phyloP scores from a whole-genome alignment of 2,888 invertebrate species.

The Patella ulyssiponensis region DNA sequence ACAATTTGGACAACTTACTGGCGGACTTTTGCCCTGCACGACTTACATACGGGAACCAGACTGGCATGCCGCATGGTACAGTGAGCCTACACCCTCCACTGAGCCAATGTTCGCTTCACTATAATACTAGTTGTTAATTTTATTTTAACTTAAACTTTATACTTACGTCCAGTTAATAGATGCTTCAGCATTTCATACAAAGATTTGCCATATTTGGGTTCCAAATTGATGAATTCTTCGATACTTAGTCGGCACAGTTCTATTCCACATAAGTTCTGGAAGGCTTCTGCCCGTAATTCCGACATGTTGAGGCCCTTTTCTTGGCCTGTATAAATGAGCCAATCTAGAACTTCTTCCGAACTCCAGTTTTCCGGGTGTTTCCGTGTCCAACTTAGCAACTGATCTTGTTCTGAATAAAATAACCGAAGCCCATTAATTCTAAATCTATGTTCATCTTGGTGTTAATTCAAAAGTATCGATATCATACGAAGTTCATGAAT shows the following conservation, averaged over 20 bases:
- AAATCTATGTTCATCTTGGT: too few species aligned
- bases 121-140: too few species aligned
- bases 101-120: too few species aligned
- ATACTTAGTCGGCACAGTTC: slow-evolving; percentile 54
- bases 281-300: slow-evolving; percentile 58
- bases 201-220: slow-evolving; percentile 53
- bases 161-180: slow-evolving; percentile 29
- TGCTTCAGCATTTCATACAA: slow-evolving; percentile 47
- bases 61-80: too few species aligned
- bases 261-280: slow-evolving; percentile 55
- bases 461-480: too few species aligned
- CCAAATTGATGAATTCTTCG: slow-evolving; percentile 51
- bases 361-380: slow-evolving; percentile 61
- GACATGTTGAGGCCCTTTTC: slow-evolving; percentile 53
- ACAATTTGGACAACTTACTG: neutral
- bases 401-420: slow-evolving; percentile 32
- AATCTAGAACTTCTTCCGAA: slow-evolving; percentile 57
- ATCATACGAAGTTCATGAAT: too few species aligned
- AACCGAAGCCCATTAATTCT: too few species aligned
- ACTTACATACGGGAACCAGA: too few species aligned
- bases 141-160: neutral
- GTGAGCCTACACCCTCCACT: too few species aligned
- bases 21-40: too few species aligned
- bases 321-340: slow-evolving; percentile 58
- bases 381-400: slow-evolving; percentile 55